Base-by-base conservation (phyloP, 2,797 vertebrate species). In the Sebastes kiyomatsui region DNA sequence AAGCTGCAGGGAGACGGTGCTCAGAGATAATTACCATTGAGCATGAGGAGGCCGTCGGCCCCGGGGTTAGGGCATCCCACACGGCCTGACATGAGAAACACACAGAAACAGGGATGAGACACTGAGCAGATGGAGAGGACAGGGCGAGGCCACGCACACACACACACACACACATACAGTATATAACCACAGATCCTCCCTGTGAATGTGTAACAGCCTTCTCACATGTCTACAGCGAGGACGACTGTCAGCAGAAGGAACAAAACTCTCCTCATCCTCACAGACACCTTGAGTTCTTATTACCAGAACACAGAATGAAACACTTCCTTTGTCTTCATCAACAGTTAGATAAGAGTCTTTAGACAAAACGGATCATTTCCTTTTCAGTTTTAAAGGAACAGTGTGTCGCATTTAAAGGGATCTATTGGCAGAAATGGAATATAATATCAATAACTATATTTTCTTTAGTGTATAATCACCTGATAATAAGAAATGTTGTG, bases 11-110 rank as follows among this genome's bases (percentile, higher is more conserved):
- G 74, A 79, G 66, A 87, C 73, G 90, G 42, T 46, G 49, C 18
- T 72, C n/a, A 85, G 72, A 86, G 79, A 95, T 95, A 97, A 97
- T 97, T 97, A 99, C 98, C 98, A 96, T 98, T 99, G 95, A 99
- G 96, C 98, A 99, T 98, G 93, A 99, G 97, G 88, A 99, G 97
- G 96, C 97, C 97, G 90, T 99, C 97, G 88, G 97, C 97, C 92
- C 97, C 97, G 23, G 97, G 97, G 96, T 99, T 97, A 84, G 97
- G 97, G 88, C 98, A 98, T 97, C 96, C 97, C 95, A 99, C 95
- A 81, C 97, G 97, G 96, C 97, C 98, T 98, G 95, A 94, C 92
- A 90, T 87, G 89, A 90, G 72, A 92, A 83, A 93, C 75, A 74
- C 27, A 82, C 72, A 77, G 73, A 52, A 52, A 52, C 22, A 23